phyloP scores from a whole-genome alignment of 2,797 vertebrate genomes.

The Eulemur rubriventer region DNA sequence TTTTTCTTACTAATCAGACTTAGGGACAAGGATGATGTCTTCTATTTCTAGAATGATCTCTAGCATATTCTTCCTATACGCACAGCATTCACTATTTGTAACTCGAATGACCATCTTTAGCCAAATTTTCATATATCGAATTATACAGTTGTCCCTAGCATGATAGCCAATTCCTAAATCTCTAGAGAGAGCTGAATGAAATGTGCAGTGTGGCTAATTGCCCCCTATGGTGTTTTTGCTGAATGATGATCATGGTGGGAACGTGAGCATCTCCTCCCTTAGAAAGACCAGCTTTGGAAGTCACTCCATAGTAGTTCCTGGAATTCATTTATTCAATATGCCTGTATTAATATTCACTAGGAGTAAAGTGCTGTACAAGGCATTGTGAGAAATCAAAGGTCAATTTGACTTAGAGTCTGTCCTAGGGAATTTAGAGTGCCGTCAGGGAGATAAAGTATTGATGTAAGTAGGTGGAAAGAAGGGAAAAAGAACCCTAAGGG shows the following conservation, averaged over 20 bases:
- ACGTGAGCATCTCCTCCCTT: not conserved
- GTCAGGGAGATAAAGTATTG: not conserved
- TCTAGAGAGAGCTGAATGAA: not conserved
- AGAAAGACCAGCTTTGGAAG: not conserved
- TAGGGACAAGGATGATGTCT: not conserved
- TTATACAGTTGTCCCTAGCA: not conserved
- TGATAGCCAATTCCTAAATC: not conserved
- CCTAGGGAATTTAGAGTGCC: not conserved
- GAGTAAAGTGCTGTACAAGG: not conserved
- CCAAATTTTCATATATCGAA: not conserved
- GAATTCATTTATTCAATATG: not conserved
- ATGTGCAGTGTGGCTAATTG: accelerated
- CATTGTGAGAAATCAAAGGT: not conserved
- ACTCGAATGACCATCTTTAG: not conserved
- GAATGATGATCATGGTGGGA: no score
- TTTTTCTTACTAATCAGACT: not conserved
- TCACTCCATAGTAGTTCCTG: not conserved
- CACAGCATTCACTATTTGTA: not conserved
- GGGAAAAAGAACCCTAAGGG: not conserved
- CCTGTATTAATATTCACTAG: not conserved
- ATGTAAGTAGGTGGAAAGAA: not conserved
- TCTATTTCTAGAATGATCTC: not conserved
- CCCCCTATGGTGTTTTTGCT: not conserved
- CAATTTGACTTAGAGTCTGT: not conserved
- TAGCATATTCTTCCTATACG: not conserved